Evolutionary conservation across 2,888 invertebrate genomes (phyloP).

Genomic region (Dyspetes luteomarginatus): DNA sequence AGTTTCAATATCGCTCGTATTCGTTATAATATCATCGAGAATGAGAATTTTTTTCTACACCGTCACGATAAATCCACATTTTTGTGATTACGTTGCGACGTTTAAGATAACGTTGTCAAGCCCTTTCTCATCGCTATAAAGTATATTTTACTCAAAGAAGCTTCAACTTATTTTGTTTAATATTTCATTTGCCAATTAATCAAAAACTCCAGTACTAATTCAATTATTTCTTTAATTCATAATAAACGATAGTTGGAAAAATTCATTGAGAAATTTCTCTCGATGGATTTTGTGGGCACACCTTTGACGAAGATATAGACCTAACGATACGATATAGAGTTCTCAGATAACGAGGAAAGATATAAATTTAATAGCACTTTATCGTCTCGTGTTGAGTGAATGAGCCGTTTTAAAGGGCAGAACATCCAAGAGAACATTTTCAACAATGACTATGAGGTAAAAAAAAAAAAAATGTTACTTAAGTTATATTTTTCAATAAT

Average conservation of each 20-base stretch:
- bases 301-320: conserved; percentile 13
- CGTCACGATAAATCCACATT: conserved; percentile 31
- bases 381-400: conserved; percentile 41
- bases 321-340: conserved; percentile 1
- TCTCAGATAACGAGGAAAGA: conserved; percentile 47
- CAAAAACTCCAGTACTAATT: background rate
- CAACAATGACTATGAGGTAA: conserved; percentile 30
- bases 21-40: background rate
- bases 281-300: conserved; percentile 37
- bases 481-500: too few species aligned
- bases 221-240: background rate
- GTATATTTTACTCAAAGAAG: background rate
- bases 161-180: background rate
- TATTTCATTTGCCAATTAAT: background rate
- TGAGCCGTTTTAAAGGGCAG: conserved; percentile 24
- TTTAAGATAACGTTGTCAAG: conserved; percentile 41
- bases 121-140: background rate
- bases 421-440: conserved; percentile 17
- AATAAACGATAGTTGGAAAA: background rate
- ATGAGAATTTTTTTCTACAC: conserved; percentile 3
- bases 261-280: conserved; percentile 5
- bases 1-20: background rate
- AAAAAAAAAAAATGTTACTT: too few species aligned
- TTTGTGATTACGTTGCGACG: conserved; percentile 57
- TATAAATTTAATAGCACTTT: conserved; percentile 42